Conservation (phyloP, 2,797 vertebrate genomes). For the Hemitrygon akajei region DNA sequence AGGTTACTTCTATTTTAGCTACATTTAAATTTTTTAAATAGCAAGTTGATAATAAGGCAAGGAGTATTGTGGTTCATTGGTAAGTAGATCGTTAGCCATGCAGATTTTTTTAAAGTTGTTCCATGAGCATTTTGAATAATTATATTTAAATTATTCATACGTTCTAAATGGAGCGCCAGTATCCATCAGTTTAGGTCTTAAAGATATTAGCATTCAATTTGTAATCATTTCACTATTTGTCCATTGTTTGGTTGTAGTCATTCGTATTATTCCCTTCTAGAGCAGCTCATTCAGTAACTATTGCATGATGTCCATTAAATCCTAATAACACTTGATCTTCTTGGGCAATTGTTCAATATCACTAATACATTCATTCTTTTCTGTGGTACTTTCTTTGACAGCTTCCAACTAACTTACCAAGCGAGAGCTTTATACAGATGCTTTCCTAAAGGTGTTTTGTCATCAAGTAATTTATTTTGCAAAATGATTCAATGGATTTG, state of each 20-base stretch:
- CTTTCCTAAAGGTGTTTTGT: neutral
- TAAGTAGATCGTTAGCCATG: neutral
- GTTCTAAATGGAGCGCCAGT: neutral
- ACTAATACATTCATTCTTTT: neutral
- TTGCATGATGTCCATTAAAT: neutral
- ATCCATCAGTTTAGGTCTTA: neutral
- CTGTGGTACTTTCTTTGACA: neutral
- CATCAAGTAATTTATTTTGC: neutral
- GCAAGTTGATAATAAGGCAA: neutral
- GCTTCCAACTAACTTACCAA: neutral
- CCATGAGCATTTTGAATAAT: neutral
- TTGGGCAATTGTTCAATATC: neutral
- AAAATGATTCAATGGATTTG: neutral
- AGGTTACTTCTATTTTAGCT: no score
- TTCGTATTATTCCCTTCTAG: neutral
- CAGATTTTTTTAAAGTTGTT: neutral
- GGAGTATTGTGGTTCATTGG: neutral
- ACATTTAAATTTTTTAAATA: neutral
- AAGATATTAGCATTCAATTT: neutral
- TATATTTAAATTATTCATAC: neutral
- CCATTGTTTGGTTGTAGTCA: neutral
- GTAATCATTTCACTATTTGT: neutral
- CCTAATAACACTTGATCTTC: neutral
- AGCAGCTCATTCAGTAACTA: neutral
- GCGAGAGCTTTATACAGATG: neutral